phyloP scores from a whole-genome alignment of 2,888 invertebrate genomes.

The Alcis repandata region DNA sequence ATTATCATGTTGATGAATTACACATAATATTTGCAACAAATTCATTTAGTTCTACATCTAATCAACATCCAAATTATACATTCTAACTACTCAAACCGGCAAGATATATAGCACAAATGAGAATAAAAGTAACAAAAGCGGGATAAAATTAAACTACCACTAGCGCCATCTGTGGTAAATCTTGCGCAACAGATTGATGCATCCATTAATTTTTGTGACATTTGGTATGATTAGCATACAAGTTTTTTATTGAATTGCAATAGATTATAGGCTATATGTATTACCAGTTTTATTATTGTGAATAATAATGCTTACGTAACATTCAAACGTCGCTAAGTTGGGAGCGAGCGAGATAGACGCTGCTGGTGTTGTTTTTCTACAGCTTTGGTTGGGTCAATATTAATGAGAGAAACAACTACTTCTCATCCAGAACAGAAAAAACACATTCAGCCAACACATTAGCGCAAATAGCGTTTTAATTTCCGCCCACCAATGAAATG shows the following conservation, averaged over 20 bases:
- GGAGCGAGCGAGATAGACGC: constrained; percentile 8
- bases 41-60: constrained; percentile 29
- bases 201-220: too few relatives aligned
- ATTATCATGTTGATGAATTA: constrained; percentile 6
- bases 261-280: constrained; percentile 16
- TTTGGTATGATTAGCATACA: background rate
- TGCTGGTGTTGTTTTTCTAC: too few relatives aligned
- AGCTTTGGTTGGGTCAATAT: too few relatives aligned
- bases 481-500: background rate
- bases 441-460: background rate
- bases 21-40: constrained; percentile 25
- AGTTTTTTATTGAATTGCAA: background rate
- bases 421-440: background rate
- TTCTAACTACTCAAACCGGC: constrained; percentile 24
- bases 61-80: constrained; percentile 21
- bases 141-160: background rate
- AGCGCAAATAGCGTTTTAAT: background rate
- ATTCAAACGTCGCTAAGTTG: constrained; percentile 15
- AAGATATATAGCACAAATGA: constrained; percentile 15
- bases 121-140: too few relatives aligned
- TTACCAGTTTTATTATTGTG: constrained; percentile 8
- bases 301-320: constrained; percentile 32
- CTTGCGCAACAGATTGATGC: background rate
- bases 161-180: constrained; percentile 3
- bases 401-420: background rate